Evolutionary conservation across 1,140 invertebrate genomes (phyloP).

Genomic region (Sinella curviseta): DNA sequence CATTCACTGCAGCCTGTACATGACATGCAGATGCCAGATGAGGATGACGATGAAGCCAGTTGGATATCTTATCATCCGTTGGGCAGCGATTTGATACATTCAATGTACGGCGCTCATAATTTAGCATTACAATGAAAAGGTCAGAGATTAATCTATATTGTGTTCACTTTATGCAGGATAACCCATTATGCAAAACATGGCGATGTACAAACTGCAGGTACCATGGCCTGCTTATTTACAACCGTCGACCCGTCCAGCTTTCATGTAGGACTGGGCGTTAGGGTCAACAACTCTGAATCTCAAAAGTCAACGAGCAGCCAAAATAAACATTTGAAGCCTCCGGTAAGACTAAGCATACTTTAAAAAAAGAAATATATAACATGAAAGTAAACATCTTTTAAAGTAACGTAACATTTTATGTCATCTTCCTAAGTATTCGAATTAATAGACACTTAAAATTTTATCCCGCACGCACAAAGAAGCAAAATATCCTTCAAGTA

Average conservation of each 20-base stretch:
- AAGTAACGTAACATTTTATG: too few species aligned
- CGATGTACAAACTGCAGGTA: constrained; percentile 90
- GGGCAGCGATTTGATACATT: constrained; percentile 78
- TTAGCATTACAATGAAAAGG: too few species aligned
- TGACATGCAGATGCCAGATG: background rate
- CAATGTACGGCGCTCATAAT: too few species aligned
- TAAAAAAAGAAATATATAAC: too few species aligned
- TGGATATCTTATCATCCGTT: constrained; percentile 81
- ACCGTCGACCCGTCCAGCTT: background rate
- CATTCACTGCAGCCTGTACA: constrained; percentile 1
- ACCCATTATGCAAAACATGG: constrained; percentile 62
- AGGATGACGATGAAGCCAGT: constrained; percentile 60
- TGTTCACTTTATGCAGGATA: too few species aligned
- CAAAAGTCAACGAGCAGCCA: constrained; percentile 3
- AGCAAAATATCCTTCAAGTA: too few species aligned
- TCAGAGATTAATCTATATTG: background rate
- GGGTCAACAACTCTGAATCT: background rate
- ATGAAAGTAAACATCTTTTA: too few species aligned
- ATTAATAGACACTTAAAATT: too few species aligned
- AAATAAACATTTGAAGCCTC: constrained; percentile 31
- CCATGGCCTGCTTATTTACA: constrained; percentile 70
- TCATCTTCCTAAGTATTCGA: background rate
- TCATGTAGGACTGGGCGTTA: background rate
- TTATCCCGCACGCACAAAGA: too few species aligned
- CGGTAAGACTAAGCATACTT: constrained; percentile 17